phyloP scores from a whole-genome alignment of 2,797 vertebrate genomes.

The Lacerta bilineata region DNA sequence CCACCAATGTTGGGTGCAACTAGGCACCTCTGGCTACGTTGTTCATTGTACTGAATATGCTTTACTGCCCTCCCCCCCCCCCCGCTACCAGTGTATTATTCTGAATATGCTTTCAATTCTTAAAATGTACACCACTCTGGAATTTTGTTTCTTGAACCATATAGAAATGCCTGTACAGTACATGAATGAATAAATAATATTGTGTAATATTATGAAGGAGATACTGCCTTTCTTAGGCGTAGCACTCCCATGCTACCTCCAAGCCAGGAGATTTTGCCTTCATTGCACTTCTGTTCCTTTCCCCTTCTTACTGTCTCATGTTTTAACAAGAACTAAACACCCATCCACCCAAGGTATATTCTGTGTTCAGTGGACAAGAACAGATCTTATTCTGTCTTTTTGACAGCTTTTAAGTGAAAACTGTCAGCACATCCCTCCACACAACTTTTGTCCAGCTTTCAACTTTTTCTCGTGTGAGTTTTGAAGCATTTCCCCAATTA shows the following conservation, averaged over 20 bases:
- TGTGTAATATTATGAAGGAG: too few relatives aligned
- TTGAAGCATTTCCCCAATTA: background rate
- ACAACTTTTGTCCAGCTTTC: background rate
- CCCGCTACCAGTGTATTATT: too few relatives aligned
- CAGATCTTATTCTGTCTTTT: background rate
- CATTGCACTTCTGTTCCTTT: background rate
- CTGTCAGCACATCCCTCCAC: background rate
- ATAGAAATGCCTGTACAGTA: too few relatives aligned
- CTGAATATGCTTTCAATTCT: too few relatives aligned
- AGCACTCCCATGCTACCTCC: background rate
- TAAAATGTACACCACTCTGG: too few relatives aligned
- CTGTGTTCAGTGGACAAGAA: background rate
- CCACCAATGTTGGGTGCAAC: too few relatives aligned
- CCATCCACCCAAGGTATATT: background rate
- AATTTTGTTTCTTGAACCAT: too few relatives aligned
- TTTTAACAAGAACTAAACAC: background rate
- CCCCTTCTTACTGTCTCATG: background rate
- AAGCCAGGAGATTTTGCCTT: background rate
- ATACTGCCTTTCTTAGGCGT: too few relatives aligned
- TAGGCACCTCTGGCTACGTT: too few relatives aligned
- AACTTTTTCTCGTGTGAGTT: background rate
- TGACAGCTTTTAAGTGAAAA: conserved; percentile 7
- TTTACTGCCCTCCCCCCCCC: too few relatives aligned
- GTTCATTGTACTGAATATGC: too few relatives aligned
- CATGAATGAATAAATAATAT: too few relatives aligned